Percentiles rank a stretch among this genome's conserved stretches.
phyloP scores from a whole-genome alignment of 2,113 vertebrate species.

The Pitta sordida region DNA sequence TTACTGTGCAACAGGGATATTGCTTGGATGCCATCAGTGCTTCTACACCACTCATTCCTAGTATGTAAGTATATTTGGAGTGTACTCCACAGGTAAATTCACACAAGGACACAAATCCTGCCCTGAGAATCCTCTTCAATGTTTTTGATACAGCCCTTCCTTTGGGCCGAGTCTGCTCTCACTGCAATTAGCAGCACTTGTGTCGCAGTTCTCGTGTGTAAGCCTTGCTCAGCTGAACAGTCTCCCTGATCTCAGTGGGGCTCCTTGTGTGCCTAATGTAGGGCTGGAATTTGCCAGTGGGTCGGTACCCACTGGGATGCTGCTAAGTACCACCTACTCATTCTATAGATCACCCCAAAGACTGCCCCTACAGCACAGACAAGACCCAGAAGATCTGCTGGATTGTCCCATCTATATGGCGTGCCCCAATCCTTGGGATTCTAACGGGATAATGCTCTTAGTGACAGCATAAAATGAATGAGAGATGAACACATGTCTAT shows the following conservation, averaged over 20 bases:
- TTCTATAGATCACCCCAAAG: background rate
- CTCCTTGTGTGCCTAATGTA: background rate
- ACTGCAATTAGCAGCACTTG: background rate
- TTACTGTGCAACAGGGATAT: background rate
- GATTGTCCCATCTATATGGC: background rate
- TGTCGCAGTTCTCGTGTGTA: background rate
- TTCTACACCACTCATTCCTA: background rate
- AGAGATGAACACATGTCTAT: background rate
- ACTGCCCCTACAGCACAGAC: background rate
- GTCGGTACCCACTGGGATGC: background rate
- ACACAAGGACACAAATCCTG: background rate
- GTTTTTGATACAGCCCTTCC: background rate
- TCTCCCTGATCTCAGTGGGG: background rate
- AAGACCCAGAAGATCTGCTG: background rate
- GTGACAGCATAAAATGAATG: background rate
- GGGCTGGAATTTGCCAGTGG: background rate
- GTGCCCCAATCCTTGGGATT: fast-evolving
- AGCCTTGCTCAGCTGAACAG: background rate
- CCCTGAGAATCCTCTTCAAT: background rate
- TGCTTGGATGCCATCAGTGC: background rate
- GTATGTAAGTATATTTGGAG: background rate
- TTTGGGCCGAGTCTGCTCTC: background rate
- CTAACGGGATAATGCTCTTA: fast-evolving
- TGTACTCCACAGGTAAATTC: background rate
- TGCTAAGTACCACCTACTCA: background rate